Base-by-base conservation (phyloP, 1,140 invertebrate genomes). In the Parasteatoda tepidariorum region DNA sequence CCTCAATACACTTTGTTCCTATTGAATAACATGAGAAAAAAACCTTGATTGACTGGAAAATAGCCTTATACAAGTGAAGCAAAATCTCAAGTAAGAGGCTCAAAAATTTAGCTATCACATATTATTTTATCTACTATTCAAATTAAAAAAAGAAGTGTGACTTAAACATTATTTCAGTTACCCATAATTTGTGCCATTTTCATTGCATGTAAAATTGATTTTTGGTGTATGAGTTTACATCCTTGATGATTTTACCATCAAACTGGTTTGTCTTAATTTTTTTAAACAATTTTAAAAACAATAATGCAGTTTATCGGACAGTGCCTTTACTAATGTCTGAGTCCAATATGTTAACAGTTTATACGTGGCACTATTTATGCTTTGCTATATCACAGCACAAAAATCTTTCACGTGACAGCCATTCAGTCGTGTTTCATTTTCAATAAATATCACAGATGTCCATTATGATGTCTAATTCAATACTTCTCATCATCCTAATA, bases 381-480 rank as follows among this genome's bases (percentile, higher is more conserved):
- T 55, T 79, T 34, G 62, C 76, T 68, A 34, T 79, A 79, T 79
- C 76, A 79, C 76, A 79, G 76, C 76, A 79, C 76, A 48, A 34
- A 22, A 38, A 18, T 55, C 64, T 57, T 66, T 57, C 55, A 26
- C 31, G 18, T 24, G 15, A 15, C 34, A 79, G 66, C 76, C 48
- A 59, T 79, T 34, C 76, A 68, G 26, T 31, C 31, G 28, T 13
- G 30, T 54, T 34, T 13, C 18, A 34, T 24, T 31, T 78, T 78
- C 24, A 26, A 66, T 24, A 38, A 66, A 15, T 79, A 79, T 79
- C 76, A 79, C 76, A 79, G 76, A 68, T 33, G 26, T 34, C 66
- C 4, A 57, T 48, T 48, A 13, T 1, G 38, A 48, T 4, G 38
- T 48, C 38, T 9, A 48, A 48, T 9, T 2, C 9, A 48, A 48